Conservation (phyloP, 2,888 invertebrate genomes). For the Cryptocephalus primarius region DNA sequence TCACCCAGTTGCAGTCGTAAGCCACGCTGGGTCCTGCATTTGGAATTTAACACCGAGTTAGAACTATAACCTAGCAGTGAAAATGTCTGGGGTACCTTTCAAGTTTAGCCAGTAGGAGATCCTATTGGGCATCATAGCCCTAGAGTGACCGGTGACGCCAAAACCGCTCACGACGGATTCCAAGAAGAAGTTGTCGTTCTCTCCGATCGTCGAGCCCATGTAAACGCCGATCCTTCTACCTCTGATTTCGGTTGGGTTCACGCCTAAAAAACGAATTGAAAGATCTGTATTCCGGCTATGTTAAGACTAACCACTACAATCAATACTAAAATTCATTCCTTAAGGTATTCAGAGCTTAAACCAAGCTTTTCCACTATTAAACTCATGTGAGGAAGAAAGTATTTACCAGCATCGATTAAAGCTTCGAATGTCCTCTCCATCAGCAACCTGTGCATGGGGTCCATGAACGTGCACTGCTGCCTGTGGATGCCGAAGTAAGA, state of each 20-base stretch:
- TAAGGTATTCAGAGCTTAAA: too few relatives aligned
- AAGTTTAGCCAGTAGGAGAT: constrained; percentile 85
- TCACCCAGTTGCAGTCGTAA: constrained; percentile 56
- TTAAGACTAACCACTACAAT: too few relatives aligned
- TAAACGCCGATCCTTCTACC: constrained; percentile 37
- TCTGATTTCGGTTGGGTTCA: constrained; percentile 35
- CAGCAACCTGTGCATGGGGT: constrained; percentile 37
- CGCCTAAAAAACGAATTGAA: constrained; percentile 28
- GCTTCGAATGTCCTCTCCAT: constrained; percentile 39
- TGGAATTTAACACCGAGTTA: too few relatives aligned
- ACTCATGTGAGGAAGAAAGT: background rate
- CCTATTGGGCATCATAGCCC: constrained; percentile 93
- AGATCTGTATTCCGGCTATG: too few relatives aligned
- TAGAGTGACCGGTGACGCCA: constrained; percentile 61
- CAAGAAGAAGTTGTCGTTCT: constrained; percentile 40
- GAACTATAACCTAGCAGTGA: too few relatives aligned
- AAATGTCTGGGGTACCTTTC: constrained; percentile 50
- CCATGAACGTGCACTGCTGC: constrained; percentile 37
- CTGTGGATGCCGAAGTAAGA: constrained; percentile 41
- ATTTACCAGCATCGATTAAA: constrained; percentile 38
- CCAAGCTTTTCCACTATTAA: too few relatives aligned
- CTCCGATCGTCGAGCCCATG: constrained; percentile 37
- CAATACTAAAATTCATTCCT: too few relatives aligned
- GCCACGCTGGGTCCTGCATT: constrained; percentile 43
- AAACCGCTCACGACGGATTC: constrained; percentile 47